Percentiles rank a stretch among this genome's conserved stretches.
phyloP scores from a whole-genome alignment of 2,113 vertebrate species.

The Saguinus midas region DNA sequence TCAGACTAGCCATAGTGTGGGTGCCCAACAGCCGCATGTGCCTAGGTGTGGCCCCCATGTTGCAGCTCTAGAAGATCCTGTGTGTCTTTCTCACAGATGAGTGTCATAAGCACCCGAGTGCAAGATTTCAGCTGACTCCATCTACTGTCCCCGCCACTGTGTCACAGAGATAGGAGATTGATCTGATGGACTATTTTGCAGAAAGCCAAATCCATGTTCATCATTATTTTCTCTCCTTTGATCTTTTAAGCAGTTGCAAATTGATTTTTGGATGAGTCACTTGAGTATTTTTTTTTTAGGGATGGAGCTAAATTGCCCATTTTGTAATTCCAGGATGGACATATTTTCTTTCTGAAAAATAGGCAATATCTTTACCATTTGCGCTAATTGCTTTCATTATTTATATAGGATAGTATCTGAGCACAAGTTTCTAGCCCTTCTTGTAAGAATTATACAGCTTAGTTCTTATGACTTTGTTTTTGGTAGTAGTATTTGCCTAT shows the following conservation, averaged over 20 bases:
- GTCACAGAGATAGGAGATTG: not conserved
- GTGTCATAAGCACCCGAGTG: not conserved
- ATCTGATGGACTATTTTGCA: not conserved
- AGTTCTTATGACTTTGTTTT: not conserved
- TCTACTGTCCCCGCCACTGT: not conserved
- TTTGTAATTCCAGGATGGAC: slow-evolving; percentile 39
- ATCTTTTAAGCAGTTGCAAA: not conserved
- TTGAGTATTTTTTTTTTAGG: not conserved
- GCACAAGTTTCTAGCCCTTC: not conserved
- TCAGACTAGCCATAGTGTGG: not conserved
- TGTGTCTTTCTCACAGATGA: not conserved
- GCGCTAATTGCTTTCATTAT: not conserved
- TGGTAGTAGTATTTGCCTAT: not conserved
- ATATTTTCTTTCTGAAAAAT: slow-evolving; percentile 17
- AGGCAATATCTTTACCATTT: not conserved
- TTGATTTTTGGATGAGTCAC: not conserved
- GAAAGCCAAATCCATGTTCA: not conserved
- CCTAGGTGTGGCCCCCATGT: not conserved
- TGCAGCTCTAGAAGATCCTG: not conserved
- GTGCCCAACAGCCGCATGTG: not conserved
- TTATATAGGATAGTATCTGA: not conserved
- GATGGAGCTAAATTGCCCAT: not conserved
- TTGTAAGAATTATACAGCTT: not conserved
- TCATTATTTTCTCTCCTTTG: not conserved
- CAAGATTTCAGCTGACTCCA: not conserved